These are phyloP conservation scores for Nyctereutes procyonoides DNA, from an alignment of 2,113 vertebrate genomes.

Conservation along the genomic window DNA sequence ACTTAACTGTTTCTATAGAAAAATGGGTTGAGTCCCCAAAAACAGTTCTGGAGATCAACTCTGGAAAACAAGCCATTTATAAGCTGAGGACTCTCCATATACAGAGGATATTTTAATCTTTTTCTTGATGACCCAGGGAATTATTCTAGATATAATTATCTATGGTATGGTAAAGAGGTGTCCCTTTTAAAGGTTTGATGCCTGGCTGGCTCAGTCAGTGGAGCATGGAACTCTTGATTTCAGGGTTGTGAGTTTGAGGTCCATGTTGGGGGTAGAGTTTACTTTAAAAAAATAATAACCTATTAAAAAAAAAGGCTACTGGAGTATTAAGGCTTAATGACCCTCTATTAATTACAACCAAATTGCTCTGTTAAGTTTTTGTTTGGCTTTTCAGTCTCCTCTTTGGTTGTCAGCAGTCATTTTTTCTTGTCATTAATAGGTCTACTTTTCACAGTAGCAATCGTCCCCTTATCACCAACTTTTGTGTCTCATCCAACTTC, in stretches of 20 bases:
- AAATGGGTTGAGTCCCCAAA: neutral
- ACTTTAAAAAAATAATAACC: neutral
- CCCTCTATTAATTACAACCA: neutral
- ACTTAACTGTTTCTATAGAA: neutral
- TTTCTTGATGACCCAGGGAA: constrained; percentile 28
- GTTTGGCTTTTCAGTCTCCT: neutral
- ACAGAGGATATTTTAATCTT: constrained; percentile 14
- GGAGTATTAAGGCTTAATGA: neutral
- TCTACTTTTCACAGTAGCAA: neutral
- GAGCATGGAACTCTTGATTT: neutral
- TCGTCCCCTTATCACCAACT: neutral
- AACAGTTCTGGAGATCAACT: constrained; percentile 36
- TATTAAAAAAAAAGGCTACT: neutral
- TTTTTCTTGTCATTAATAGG: neutral
- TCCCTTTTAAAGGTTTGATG: neutral
- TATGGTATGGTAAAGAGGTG: neutral
- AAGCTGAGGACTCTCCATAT: neutral
- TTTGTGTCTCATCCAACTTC: neutral
- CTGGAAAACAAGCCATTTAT: constrained; percentile 25
- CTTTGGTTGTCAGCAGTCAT: neutral
- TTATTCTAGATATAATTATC: neutral
- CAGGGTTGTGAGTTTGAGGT: neutral
- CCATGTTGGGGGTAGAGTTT: neutral
- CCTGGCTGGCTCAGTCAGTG: neutral
- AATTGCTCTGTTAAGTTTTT: neutral